Evolutionary conservation across 2,113 vertebrate species (phyloP), one percentile per base, ranked within the genome.

Genomic region (Gymnorhina tibicen): DNA sequence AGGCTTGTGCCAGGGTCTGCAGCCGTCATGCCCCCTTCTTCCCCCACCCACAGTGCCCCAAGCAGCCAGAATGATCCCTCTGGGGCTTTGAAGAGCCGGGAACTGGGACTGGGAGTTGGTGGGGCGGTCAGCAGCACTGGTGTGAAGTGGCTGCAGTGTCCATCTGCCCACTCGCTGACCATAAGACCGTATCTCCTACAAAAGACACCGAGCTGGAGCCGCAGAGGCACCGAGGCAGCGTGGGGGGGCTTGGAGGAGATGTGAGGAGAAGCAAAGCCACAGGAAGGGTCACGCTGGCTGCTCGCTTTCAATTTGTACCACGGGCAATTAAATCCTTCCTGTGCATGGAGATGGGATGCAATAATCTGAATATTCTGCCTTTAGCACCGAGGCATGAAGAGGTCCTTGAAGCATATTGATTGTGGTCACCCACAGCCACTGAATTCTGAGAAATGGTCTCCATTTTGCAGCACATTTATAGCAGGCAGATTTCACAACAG

Each of bases 381-480:
- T 67, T 22, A 87, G 83, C 87, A 74, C 15, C 2, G 7, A 88
- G 82, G 70, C 82, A 80, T 41, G 64, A 91, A 86, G 67, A 67
- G 67, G 90, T 70, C 60, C 64, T 79, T 67, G 83, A 85, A 88
- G 52, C 75, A 47, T 19, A 69, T 70, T 80, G 95, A 75, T 67
- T 67, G 39, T 77, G 87, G 92, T 93, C 82, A 95, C 82, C 78
- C 87, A 76, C 59, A 42, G 7, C 30, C 62, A 66, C 59, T n/a
- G 95, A 90, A 59, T 90, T 69, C 90, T 50, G 52, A 92, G 74
- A 85, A 94, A 82, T 53, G 35, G 74, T 60, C 77, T 91, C 85
- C 62, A 58, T 96, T 91, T 93, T 47, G 20, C 9, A 32, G 33
- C 35, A 77, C 39, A 35, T 76, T 91, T 80, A 63, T 19, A 88